Conservation (phyloP, 2,113 vertebrate species). For the Seriola quinqueradiata region DNA sequence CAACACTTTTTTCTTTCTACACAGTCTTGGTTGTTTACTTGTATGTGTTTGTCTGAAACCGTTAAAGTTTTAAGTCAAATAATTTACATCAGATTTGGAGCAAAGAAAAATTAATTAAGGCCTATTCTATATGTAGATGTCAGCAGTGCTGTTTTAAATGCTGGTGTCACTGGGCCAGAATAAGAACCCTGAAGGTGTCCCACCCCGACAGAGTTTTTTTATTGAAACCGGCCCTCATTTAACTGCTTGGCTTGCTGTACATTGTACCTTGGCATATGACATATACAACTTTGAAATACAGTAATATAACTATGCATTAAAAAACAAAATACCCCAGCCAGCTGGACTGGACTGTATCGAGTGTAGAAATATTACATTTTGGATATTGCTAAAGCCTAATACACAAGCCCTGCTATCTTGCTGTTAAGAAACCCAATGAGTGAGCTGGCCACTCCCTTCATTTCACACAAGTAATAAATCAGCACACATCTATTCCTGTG, state of each 20-base stretch:
- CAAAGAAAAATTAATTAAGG: background rate
- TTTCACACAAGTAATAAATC: slow-evolving; percentile 5
- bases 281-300: too few species aligned
- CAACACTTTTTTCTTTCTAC: background rate
- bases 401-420: too few species aligned
- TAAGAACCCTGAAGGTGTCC: background rate
- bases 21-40: background rate
- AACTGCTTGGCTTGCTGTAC: too few species aligned
- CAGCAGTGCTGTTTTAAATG: background rate
- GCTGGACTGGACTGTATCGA: too few species aligned
- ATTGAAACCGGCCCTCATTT: too few species aligned
- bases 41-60: background rate
- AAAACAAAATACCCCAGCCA: too few species aligned
- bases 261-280: too few species aligned
- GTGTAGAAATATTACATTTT: too few species aligned
- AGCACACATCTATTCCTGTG: slow-evolving; percentile 22
- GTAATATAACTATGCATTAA: too few species aligned
- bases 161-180: background rate
- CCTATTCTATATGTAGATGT: background rate
- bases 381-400: too few species aligned
- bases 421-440: too few species aligned
- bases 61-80: slow-evolving; percentile 9
- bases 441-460: background rate
- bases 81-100: background rate
- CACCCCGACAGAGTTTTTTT: background rate